phyloP scores from a whole-genome alignment of 2,888 invertebrate genomes.

The Aelia acuminata region DNA sequence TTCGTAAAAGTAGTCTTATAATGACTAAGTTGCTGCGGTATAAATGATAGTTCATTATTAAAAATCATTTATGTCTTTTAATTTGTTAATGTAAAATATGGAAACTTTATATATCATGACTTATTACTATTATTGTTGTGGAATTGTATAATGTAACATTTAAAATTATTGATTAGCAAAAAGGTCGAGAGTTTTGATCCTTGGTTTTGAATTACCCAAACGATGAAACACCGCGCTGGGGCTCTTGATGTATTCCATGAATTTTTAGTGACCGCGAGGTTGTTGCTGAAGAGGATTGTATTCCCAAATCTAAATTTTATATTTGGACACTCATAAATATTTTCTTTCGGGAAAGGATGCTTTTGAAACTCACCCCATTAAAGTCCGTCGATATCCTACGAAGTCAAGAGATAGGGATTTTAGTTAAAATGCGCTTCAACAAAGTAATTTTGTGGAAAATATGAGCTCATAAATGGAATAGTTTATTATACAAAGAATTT shows the following conservation, averaged over 20 bases:
- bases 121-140: too few relatives aligned
- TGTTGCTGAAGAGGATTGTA: not conserved
- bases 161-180: not conserved
- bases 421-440: too few relatives aligned
- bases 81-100: too few relatives aligned
- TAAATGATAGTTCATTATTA: too few relatives aligned
- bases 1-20: too few relatives aligned
- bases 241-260: conserved; percentile 37
- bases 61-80: too few relatives aligned
- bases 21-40: too few relatives aligned
- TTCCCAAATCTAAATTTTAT: conserved; percentile 24
- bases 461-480: too few relatives aligned
- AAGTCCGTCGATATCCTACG: not conserved
- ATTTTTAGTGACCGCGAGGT: not conserved
- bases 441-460: too few relatives aligned
- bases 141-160: not conserved
- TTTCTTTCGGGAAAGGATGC: not conserved
- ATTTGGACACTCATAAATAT: not conserved
- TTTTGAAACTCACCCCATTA: not conserved
- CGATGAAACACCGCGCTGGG: not conserved
- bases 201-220: not conserved
- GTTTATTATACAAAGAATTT: too few relatives aligned
- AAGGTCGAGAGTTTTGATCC: not conserved
- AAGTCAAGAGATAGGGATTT: too few relatives aligned
- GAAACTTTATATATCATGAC: too few relatives aligned